Conservation (phyloP, 2,797 vertebrate genomes). For the Psittacula echo region DNA sequence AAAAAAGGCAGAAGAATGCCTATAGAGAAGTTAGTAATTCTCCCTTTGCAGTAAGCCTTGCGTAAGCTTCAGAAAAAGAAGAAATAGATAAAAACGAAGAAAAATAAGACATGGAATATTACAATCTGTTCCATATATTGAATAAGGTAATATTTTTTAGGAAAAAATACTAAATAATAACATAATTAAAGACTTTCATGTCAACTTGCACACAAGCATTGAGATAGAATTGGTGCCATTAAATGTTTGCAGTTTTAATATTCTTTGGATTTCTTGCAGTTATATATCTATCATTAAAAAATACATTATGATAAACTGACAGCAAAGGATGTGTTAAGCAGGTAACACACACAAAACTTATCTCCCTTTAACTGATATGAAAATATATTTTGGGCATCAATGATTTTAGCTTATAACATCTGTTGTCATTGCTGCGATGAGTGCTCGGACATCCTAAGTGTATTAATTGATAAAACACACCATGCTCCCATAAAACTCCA, state of each 20-base stretch:
- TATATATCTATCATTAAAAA: background rate
- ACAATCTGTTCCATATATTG: background rate
- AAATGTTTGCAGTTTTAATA: background rate
- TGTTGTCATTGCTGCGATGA: background rate
- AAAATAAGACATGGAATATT: background rate
- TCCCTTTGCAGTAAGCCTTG: background rate
- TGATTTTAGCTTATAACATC: background rate
- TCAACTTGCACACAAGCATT: background rate
- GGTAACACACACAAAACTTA: background rate
- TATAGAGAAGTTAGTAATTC: background rate
- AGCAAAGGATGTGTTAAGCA: background rate
- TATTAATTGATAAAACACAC: background rate
- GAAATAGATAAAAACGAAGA: background rate
- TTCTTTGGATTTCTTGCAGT: background rate
- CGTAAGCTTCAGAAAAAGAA: background rate
- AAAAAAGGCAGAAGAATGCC: background rate
- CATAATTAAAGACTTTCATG: background rate
- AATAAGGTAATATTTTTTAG: background rate
- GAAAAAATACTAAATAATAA: background rate
- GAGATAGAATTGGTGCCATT: background rate
- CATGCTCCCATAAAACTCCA: background rate
- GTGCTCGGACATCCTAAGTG: background rate
- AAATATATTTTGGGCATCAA: background rate
- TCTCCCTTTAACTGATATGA: background rate
- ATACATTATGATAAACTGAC: background rate